Conservation (phyloP, 1,140 invertebrate species). For the Bacillus rossius region DNA sequence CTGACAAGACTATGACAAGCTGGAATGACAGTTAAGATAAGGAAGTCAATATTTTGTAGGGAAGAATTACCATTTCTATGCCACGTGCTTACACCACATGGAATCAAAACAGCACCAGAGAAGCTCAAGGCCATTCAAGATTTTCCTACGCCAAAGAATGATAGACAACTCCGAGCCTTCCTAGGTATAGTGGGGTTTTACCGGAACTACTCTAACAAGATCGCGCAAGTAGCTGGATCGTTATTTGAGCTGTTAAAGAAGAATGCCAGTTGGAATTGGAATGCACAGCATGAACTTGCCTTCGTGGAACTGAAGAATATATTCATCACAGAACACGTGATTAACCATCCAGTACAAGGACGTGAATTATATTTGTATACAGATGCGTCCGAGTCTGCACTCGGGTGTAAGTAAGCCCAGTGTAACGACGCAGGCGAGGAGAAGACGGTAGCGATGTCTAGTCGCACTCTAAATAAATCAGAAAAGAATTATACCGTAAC, state of each 20-base stretch:
- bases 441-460: slow-evolving; percentile 22
- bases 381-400: slow-evolving; percentile 25
- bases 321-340: slow-evolving; percentile 23
- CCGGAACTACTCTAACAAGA: slow-evolving; percentile 28
- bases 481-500: slow-evolving; percentile 36
- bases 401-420: slow-evolving; percentile 29
- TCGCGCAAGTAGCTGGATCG: slow-evolving; percentile 20
- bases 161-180: slow-evolving; percentile 33
- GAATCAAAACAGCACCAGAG: slow-evolving; percentile 31
- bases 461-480: slow-evolving; percentile 17
- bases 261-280: slow-evolving; percentile 14
- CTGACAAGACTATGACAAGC: slow-evolving; percentile 18
- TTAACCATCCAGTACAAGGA: slow-evolving; percentile 24
- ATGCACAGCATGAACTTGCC: slow-evolving; percentile 16
- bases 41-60: slow-evolving; percentile 24
- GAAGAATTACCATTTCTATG: slow-evolving; percentile 23
- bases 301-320: slow-evolving; percentile 21
- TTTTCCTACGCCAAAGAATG: slow-evolving; percentile 28
- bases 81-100: slow-evolving; percentile 21
- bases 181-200: slow-evolving; percentile 37
- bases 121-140: slow-evolving; percentile 30
- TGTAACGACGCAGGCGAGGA: slow-evolving; percentile 11
- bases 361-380: slow-evolving; percentile 29
- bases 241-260: slow-evolving; percentile 31
- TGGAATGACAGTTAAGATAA: slow-evolving; percentile 23